phyloP scores from a whole-genome alignment of 2,113 vertebrate species.

The Rhizomys pruinosus region DNA sequence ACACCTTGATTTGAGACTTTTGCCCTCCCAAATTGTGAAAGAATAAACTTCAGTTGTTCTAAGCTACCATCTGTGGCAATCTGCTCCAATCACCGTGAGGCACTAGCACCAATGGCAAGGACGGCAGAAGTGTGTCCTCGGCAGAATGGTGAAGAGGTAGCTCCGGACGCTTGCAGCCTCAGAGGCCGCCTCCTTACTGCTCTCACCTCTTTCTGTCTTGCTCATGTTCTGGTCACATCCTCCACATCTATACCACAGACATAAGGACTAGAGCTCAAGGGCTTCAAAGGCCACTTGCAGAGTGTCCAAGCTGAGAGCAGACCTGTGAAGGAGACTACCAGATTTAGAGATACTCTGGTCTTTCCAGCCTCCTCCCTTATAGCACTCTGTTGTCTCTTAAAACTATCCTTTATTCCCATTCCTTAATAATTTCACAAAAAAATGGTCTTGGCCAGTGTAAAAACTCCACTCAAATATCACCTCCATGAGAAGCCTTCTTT shows the following conservation, averaged over 20 bases:
- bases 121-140: neutral
- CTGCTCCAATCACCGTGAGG: neutral
- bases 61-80: neutral
- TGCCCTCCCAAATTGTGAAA: slow-evolving; percentile 21
- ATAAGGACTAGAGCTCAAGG: neutral
- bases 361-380: neutral
- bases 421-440: neutral
- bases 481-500: neutral
- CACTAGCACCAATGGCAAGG: neutral
- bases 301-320: neutral
- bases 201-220: neutral
- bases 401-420: neutral
- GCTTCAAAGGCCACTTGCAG: neutral
- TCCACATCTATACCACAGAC: neutral
- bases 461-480: neutral
- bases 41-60: slow-evolving; percentile 7
- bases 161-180: neutral
- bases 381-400: neutral
- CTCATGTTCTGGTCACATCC: neutral
- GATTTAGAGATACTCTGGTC: neutral
- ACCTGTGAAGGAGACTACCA: neutral
- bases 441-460: neutral
- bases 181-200: neutral
- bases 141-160: neutral
- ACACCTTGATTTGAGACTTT: slow-evolving; percentile 49